Evolutionary conservation across 2,113 vertebrate genomes (phyloP).

Genomic region (Pteronura brasiliensis): DNA sequence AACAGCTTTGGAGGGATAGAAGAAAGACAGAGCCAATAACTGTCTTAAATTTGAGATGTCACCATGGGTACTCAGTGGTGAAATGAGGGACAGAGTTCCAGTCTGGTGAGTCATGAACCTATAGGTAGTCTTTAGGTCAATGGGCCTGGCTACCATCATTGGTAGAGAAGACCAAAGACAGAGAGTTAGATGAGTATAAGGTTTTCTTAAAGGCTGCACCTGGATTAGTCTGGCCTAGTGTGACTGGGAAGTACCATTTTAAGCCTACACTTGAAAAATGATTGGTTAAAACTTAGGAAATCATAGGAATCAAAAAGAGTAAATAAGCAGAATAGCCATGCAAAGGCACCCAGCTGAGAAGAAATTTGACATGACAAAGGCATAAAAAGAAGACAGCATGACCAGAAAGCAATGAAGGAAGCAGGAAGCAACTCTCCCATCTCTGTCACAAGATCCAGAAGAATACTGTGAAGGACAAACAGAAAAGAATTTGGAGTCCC

Average conservation of each 20-base stretch:
- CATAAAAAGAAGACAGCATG: not conserved
- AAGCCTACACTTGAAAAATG: not conserved
- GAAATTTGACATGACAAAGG: not conserved
- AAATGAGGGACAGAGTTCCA: not conserved
- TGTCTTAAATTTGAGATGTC: not conserved
- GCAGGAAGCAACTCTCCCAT: not conserved
- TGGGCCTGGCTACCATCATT: not conserved
- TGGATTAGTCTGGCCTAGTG: not conserved
- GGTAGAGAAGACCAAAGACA: not conserved
- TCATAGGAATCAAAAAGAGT: not conserved
- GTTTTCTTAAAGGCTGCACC: not conserved
- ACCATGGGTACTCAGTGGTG: not conserved
- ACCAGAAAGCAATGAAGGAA: not conserved
- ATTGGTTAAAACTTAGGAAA: not conserved
- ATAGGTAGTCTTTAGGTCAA: not conserved
- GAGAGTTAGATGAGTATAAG: not conserved
- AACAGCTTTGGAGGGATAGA: not conserved
- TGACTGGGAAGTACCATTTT: not conserved
- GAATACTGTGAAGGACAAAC: not conserved
- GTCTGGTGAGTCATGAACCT: not conserved
- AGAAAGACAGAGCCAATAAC: not conserved
- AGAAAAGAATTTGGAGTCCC: not conserved
- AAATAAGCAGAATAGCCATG: not conserved
- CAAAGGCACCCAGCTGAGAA: not conserved
- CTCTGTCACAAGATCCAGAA: not conserved